Evolutionary conservation across 1,140 invertebrate species (phyloP).

Genomic region (Augochlora pura): DNA sequence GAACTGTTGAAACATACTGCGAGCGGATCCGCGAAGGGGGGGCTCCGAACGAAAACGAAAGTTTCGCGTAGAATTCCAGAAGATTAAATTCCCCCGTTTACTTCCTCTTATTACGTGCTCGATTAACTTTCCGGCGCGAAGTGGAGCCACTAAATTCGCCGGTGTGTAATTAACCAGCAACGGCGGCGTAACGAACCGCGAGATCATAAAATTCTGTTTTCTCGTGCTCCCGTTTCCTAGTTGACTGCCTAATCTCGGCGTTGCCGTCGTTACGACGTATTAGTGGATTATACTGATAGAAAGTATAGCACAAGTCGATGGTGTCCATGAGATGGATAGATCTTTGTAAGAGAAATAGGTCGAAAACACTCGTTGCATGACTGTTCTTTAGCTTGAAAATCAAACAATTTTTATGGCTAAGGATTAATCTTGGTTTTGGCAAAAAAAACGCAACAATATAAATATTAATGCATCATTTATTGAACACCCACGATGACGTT

Average conservation of each 20-base stretch:
- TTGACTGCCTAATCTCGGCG: slow-evolving; percentile 9
- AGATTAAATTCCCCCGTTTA: slow-evolving; percentile 60
- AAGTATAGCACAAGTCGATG: no score
- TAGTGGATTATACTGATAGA: no score
- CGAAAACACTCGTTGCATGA: no score
- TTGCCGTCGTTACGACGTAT: no score
- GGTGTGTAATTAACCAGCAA: slow-evolving; percentile 58
- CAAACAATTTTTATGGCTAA: no score
- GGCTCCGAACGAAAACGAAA: slow-evolving; percentile 11
- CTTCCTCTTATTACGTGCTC: slow-evolving; percentile 64
- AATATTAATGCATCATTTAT: slow-evolving; percentile 67
- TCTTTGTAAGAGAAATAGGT: background rate
- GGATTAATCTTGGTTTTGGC: no score
- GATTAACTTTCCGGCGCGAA: slow-evolving; percentile 60
- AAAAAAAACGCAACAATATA: slow-evolving; percentile 29
- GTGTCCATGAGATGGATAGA: background rate
- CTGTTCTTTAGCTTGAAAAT: no score
- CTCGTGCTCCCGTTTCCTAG: no score
- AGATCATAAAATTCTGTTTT: slow-evolving; percentile 51
- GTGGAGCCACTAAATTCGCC: slow-evolving; percentile 53
- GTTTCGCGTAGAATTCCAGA: slow-evolving; percentile 28
- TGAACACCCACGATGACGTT: slow-evolving; percentile 64
- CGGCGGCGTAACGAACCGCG: slow-evolving; percentile 49
- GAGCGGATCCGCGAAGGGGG: background rate
- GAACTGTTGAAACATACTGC: background rate